phyloP scores from a whole-genome alignment of 2,888 invertebrate species.

The Drosophila trichaetosa region DNA sequence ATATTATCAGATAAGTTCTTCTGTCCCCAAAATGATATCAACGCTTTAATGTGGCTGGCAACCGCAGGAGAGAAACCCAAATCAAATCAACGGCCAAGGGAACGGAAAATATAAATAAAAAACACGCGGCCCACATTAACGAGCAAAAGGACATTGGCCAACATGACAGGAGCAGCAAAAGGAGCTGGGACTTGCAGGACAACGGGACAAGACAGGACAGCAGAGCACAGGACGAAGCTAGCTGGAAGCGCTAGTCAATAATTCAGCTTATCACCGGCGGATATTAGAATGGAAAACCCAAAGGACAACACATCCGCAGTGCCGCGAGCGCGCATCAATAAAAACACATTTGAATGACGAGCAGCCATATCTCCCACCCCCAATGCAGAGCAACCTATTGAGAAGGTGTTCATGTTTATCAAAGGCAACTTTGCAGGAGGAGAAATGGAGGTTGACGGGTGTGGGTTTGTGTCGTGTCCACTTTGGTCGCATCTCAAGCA shows the following conservation, averaged over 20 bases:
- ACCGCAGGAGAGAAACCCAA: slow-evolving; percentile 40
- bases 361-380: not conserved
- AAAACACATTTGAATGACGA: slow-evolving; percentile 73
- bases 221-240: slow-evolving; percentile 27
- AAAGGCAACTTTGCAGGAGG: slow-evolving; percentile 25
- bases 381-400: slow-evolving; percentile 33
- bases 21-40: slow-evolving; percentile 57
- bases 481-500: slow-evolving; percentile 61
- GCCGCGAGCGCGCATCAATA: slow-evolving; percentile 71
- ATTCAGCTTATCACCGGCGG: slow-evolving; percentile 85
- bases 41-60: slow-evolving; percentile 55
- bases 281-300: slow-evolving; percentile 81
- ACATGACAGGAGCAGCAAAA: slow-evolving; percentile 15
- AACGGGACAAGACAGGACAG: slow-evolving; percentile 41
- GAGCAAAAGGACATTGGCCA: slow-evolving; percentile 52
- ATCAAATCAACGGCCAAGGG: slow-evolving; percentile 65
- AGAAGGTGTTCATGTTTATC: slow-evolving; percentile 78
- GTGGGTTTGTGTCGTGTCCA: slow-evolving; percentile 36
- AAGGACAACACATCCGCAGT: slow-evolving; percentile 78
- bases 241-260: slow-evolving; percentile 72
- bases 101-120: slow-evolving; percentile 43
- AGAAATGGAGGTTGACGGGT: slow-evolving; percentile 6
- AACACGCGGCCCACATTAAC: slow-evolving; percentile 49
- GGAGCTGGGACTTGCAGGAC: slow-evolving; percentile 12
- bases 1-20: slow-evolving; percentile 69